Evolutionary conservation across 2,888 invertebrate genomes (phyloP), one percentile per base, ranked within the genome.

Genomic region (Pandemis heparana): DNA sequence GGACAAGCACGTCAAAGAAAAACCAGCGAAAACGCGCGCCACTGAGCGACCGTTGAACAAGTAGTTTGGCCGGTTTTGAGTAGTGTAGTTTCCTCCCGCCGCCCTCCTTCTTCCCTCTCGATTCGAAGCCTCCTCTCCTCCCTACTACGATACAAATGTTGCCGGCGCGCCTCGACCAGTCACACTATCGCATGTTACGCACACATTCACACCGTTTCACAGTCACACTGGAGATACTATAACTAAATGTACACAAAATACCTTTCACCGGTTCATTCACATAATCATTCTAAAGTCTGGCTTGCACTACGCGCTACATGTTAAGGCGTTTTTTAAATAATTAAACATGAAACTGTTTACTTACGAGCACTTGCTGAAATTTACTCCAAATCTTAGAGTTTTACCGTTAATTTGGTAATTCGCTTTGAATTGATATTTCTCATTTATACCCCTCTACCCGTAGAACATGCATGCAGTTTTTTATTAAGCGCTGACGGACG

Each of bases 21-120:
- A 91, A 87, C 84, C 89, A 90, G 87, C 87, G 86, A 89, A 91
- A 89, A 88, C 87, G 83, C 90, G 90, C 92, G 88, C 87, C 82
- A 79, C 85, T 80, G 88, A 87, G 85, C 93, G 91, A 92, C 94
- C 94, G 94, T 94, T 94, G 92, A 83, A 88, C 88, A 89, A 89
- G 74, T 74, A 84, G 94, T 93, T 92, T 89, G 90, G 90, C 93
- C 92, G 92, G 94, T 94, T 94, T 90, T 80, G 83, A 84, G 77
- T 77, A 77, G 77, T 82, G 79, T 82, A 81, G 79, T 85, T 85
- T 82, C 83, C 83, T 82, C 84, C 81, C 83, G 79, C 81, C 75
- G 80, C 83, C 85, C 86, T 86, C 82, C 88, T 83, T 86, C 85
- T 88, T 83, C 83, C 83, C 86, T 82, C 82, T 82, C 79, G 79